Conservation (phyloP, 2,797 vertebrate genomes). For the Pipistrellus kuhlii region DNA sequence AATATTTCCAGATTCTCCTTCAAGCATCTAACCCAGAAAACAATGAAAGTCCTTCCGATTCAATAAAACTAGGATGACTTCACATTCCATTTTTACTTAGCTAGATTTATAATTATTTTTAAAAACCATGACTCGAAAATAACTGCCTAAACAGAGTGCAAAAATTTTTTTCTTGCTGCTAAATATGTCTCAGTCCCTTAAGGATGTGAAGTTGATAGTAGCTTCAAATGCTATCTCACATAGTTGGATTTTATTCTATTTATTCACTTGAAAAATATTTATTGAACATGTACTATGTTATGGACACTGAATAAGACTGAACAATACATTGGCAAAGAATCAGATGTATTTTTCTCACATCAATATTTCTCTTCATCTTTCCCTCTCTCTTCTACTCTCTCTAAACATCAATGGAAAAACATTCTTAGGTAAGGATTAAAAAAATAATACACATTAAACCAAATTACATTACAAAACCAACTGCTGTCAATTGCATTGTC, state of each 20-base stretch:
- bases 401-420: too few species aligned
- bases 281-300: neutral
- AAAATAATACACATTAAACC: neutral
- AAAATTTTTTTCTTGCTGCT: neutral
- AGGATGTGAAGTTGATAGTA: neutral
- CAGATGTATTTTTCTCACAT: neutral
- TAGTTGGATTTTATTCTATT: neutral
- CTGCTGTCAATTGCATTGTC: neutral
- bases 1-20: slow-evolving; percentile 20
- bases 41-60: neutral
- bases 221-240: neutral
- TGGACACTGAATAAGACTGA: neutral
- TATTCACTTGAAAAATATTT: neutral
- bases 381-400: too few species aligned
- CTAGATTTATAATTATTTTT: neutral
- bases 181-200: neutral
- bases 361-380: too few species aligned
- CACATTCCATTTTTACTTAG: neutral
- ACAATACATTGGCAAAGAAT: neutral
- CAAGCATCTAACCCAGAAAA: slow-evolving; percentile 7
- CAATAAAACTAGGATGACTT: neutral
- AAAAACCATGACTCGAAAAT: neutral
- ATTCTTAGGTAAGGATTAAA: too few species aligned
- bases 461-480: slow-evolving; percentile 48
- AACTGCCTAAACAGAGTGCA: neutral